Percentiles rank a stretch among this genome's conserved stretches.
phyloP scores from a whole-genome alignment of 2,797 vertebrate genomes.

The Phyllotis vaccarum region DNA sequence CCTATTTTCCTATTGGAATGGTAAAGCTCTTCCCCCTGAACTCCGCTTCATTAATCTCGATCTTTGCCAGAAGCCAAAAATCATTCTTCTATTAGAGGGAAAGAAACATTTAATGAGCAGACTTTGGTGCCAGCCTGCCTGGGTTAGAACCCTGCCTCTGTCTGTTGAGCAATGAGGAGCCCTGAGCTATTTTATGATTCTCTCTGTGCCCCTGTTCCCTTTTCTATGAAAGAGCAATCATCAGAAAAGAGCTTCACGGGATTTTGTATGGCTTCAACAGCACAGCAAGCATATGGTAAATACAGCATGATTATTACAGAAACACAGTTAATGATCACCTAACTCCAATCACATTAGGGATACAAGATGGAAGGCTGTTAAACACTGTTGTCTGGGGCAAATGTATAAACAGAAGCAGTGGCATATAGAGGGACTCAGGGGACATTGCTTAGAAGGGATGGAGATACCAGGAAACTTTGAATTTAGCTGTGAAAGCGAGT shows the following conservation, averaged over 20 bases:
- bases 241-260: no score
- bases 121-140: constrained; percentile 3
- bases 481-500: not conserved
- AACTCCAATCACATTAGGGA: not conserved
- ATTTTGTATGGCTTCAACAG: not conserved
- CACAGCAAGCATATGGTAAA: not conserved
- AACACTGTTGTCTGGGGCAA: not conserved
- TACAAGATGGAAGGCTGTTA: not conserved
- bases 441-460: not conserved
- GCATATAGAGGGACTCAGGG: not conserved
- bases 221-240: constrained; percentile 25
- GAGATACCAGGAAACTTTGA: not conserved
- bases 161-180: not conserved
- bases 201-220: not conserved
- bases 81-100: not conserved
- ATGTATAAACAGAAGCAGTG: not conserved
- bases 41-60: constrained; percentile 21
- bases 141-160: not conserved
- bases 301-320: not conserved
- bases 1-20: not conserved
- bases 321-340: not conserved
- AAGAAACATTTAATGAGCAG: not conserved
- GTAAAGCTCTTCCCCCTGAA: not conserved
- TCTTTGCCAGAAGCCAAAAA: constrained; percentile 41
- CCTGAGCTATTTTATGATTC: not conserved